Evolutionary conservation across 2,888 invertebrate genomes (phyloP), one percentile per base, ranked within the genome.

Genomic region (Tetragonisca angustula): DNA sequence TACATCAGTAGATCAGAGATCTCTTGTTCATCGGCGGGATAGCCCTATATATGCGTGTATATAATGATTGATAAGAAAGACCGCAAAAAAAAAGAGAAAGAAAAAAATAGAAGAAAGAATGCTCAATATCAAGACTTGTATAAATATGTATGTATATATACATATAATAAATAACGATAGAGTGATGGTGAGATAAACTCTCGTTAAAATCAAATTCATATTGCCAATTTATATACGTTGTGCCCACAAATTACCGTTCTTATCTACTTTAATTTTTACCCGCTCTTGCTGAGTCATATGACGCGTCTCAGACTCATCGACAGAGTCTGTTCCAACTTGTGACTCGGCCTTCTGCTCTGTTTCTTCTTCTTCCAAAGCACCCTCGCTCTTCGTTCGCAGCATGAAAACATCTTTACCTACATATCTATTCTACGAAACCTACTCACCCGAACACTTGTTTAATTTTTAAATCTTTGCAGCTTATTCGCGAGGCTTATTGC

Each of bases 351-450:
- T 90, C 92, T 86, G 88, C 84, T 91, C 91, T 81, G 90, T 85
- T 85, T 93, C 92, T 79, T 86, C 85, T 87, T 88, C 89, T 88
- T 91, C 92, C 89, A 83, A 89, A 81, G 86, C 87, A 90, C 93
- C 94, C 90, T 93, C 92, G 88, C 76, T 91, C 92, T 93, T 91
- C 93, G 78, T 92, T 90, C 67, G 94, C 94, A 94, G 94, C 94
- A 94, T 94, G 94, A 94, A 94, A 94, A 94, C 92, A 94, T 92
- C 92, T 92, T 92, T 92, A 92, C 93, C 94, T 94, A 94, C 93
- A 94, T 89, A 92, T 93, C 94, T 94, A 94, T 91, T 92, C 94
- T 94, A 94, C 93, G 88, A 90, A 78, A 89, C 75, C 91, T 93
- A 93, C 93, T 94, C 93, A 93, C 93, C 94, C 89, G 56, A 56